phyloP scores from a whole-genome alignment of 2,113 vertebrate species.

The Syngnathoides biaculeatus region DNA sequence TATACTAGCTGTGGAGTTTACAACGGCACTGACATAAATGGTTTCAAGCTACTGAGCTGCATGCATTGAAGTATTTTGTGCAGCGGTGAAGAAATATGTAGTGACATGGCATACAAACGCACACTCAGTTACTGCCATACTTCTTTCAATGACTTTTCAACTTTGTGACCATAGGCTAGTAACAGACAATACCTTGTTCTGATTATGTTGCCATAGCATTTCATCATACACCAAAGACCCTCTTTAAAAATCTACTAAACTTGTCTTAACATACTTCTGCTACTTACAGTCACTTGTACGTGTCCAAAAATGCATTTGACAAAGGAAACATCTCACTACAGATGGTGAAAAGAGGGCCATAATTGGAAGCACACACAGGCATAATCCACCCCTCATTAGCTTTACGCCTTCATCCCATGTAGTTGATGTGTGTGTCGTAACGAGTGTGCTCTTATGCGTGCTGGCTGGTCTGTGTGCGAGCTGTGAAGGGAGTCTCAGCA shows the following conservation, averaged over 20 bases:
- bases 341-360: constrained; percentile 2
- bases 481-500: constrained; percentile 46
- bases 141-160: background rate
- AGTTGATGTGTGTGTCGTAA: constrained; percentile 32
- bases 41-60: too few species aligned
- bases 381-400: constrained; percentile 18
- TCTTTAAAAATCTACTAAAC: background rate
- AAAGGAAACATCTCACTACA: background rate
- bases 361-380: constrained; percentile 9
- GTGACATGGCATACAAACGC: too few species aligned
- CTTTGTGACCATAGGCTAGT: background rate
- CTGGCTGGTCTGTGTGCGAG: constrained; percentile 39
- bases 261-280: background rate
- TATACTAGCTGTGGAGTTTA: too few species aligned
- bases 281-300: background rate
- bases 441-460: constrained; percentile 29
- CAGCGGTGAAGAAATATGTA: too few species aligned
- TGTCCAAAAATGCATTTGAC: background rate
- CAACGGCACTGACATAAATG: too few species aligned
- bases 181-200: background rate
- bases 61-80: too few species aligned
- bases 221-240: background rate
- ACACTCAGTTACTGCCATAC: too few species aligned
- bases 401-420: constrained; percentile 31
- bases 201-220: background rate